phyloP scores from a whole-genome alignment of 2,888 invertebrate species.

The Heliconius charithonia region DNA sequence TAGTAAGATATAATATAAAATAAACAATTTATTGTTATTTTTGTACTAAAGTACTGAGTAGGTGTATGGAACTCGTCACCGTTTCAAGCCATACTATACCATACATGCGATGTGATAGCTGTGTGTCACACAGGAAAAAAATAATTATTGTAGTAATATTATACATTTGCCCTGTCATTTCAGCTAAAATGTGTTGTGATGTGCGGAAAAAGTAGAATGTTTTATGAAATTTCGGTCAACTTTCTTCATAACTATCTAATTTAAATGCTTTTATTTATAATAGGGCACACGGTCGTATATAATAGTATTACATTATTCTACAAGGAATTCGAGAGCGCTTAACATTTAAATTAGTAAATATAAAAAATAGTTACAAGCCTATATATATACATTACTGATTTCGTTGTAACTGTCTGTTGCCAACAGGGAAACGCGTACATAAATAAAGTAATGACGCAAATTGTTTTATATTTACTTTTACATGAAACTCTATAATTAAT shows the following conservation, averaged over 20 bases:
- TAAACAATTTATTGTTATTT: not conserved
- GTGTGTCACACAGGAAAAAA: no score
- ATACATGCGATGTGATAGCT: no score
- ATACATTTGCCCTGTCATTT: not conserved
- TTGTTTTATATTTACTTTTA: not conserved
- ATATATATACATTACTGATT: not conserved
- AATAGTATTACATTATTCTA: not conserved
- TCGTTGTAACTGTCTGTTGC: not conserved
- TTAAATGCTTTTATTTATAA: not conserved
- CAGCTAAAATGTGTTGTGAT: not conserved
- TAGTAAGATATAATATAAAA: not conserved
- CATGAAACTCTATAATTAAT: not conserved
- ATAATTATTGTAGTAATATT: no score
- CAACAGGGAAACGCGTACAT: not conserved
- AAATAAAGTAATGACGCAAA: not conserved
- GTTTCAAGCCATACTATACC: no score
- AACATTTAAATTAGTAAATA: not conserved
- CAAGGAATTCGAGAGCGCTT: not conserved
- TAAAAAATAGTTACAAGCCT: not conserved
- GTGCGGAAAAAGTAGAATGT: not conserved
- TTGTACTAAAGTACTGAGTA: not conserved
- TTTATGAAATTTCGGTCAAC: not conserved
- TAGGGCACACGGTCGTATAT: not conserved
- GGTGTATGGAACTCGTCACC: no score
- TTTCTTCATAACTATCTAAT: not conserved